Evolutionary conservation across 1,140 invertebrate genomes (phyloP), one percentile per base, ranked within the genome.

Genomic region (Brachionus koreanus): DNA sequence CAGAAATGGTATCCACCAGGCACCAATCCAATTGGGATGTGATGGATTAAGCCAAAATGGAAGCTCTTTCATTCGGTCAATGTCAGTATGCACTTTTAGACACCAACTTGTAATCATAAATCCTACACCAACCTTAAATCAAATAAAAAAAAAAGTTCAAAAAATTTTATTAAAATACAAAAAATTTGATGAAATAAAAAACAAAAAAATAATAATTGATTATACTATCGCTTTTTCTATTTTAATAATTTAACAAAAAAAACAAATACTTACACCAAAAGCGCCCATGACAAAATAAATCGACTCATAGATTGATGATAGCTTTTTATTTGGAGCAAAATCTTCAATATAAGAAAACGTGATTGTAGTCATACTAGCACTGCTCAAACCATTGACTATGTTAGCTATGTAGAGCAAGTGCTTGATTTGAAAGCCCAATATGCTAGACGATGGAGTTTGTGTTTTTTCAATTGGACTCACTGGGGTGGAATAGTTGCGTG

Each of bases 291-390:
- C 76, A 65, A 61, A 79, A 43, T 79, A 79, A 4, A 79, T 35
- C 10, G 35, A 25, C 13, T 79, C 76, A 25, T 79, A 79, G 0
- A 79, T 13, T 6, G 76, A 79, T 23, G 49, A 61, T 42, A 61
- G 29, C n/a, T 74, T 74, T 42, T 79, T 33, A 12, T 5, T 35
- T n/a, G 76, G 76, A 16, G 76, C 61, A 43, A 79, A 42, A 37
- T 79, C 49, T 61, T 79, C 76, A 65, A 79, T 79, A 42, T 79
- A 79, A 2, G 76, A 79, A 79, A 79, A 79, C 2, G 76, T 79
- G 42, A 79, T 79, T n/a, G 76, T 16, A 13, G 76, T 79, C 49
- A 79, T 57, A 33, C 49, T 61, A 5, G 61, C 76, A 65, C 76
- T 79, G 39, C 76, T 79, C 2, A 79, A 16, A 13, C 76, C 76